phyloP scores from a whole-genome alignment of 2,888 invertebrate species.

The Meteorus colon region DNA sequence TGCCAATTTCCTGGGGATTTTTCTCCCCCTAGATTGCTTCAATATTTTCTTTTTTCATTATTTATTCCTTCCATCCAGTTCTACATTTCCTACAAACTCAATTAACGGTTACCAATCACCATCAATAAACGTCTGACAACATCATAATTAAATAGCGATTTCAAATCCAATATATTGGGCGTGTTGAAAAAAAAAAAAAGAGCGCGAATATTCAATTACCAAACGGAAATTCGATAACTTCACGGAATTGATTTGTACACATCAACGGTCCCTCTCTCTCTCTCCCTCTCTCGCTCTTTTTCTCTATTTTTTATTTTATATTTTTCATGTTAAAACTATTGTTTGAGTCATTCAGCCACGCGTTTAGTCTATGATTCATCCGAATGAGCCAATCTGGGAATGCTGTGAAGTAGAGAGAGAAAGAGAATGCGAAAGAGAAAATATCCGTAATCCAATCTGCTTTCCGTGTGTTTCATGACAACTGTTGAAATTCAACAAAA shows the following conservation, averaged over 20 bases:
- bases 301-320: not conserved
- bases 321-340: slow-evolving; percentile 2
- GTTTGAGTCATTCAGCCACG: slow-evolving; percentile 3
- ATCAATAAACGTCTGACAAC: not conserved
- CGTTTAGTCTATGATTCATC: slow-evolving; percentile 7
- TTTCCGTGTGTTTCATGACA: not conserved
- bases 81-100: too few relatives aligned
- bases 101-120: not conserved
- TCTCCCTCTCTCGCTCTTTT: too few relatives aligned
- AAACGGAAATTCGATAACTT: not conserved
- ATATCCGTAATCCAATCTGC: slow-evolving; percentile 3
- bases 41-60: not conserved
- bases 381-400: slow-evolving; percentile 7
- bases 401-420: not conserved
- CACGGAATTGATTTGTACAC: not conserved
- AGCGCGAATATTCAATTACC: not conserved
- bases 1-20: not conserved
- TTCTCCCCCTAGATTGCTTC: not conserved
- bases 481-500: not conserved
- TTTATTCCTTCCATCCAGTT: not conserved
- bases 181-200: not conserved
- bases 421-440: not conserved
- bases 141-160: not conserved
- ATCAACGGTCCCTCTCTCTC: too few relatives aligned
- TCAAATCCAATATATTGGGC: not conserved